Evolutionary conservation across 2,888 invertebrate genomes (phyloP).

Genomic region (Clostera curtula): DNA sequence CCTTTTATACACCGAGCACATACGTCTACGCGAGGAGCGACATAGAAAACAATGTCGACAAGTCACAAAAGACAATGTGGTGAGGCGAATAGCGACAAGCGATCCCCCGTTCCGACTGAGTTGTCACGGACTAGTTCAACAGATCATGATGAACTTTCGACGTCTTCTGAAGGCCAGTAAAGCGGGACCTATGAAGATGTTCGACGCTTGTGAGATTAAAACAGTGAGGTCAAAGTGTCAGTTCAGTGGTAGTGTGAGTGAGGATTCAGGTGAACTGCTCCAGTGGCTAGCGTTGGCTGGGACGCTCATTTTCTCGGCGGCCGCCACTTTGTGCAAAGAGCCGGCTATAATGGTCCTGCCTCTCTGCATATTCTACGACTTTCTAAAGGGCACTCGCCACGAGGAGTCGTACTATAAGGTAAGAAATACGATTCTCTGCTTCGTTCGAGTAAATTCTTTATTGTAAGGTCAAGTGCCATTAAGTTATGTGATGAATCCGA

Average conservation of each 20-base stretch:
- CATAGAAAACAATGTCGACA: conserved; percentile 53
- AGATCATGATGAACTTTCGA: conserved; percentile 60
- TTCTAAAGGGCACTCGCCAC: conserved; percentile 74
- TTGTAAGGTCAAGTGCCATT: conserved; percentile 29
- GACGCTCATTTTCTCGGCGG: conserved; percentile 79
- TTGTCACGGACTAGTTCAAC: conserved; percentile 60
- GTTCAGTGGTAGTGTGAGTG: conserved; percentile 59
- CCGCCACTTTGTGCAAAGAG: conserved; percentile 95
- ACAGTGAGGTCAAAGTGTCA: conserved; percentile 53
- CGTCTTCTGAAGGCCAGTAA: conserved; percentile 55
- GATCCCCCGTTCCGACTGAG: conserved; percentile 58
- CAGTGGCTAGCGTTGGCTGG: conserved; percentile 76
- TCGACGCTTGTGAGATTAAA: conserved; percentile 50
- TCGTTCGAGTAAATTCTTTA: conserved; percentile 14
- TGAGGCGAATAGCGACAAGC: conserved; percentile 36
- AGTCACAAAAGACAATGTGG: conserved; percentile 38
- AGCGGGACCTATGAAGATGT: conserved; percentile 55
- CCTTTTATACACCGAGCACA: conserved; percentile 88
- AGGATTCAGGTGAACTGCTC: conserved; percentile 57
- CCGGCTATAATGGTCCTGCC: conserved; percentile 94
- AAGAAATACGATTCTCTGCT: conserved; percentile 32
- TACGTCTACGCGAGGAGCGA: conserved; percentile 75
- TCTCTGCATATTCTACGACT: conserved; percentile 92
- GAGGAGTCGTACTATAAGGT: conserved; percentile 74
- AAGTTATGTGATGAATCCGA: conserved; percentile 35